Evolutionary conservation across 1,140 invertebrate species (phyloP).

Genomic region (Oryctes rhinoceros): DNA sequence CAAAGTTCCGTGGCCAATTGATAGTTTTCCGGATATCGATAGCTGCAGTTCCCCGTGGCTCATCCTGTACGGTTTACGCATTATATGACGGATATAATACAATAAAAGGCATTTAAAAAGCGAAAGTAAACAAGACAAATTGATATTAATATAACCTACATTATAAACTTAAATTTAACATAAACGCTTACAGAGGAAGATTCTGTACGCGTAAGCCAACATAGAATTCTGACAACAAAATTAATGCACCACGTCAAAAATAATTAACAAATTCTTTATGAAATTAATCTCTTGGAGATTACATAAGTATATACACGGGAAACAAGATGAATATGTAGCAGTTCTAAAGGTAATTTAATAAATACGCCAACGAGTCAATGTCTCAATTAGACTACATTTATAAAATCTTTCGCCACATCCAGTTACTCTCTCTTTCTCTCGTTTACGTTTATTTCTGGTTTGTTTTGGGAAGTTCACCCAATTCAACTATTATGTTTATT

Average conservation of each 20-base stretch:
- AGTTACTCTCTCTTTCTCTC: not conserved
- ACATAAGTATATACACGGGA: constrained; percentile 11
- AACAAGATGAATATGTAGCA: constrained; percentile 19
- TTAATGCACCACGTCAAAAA: constrained; percentile 20
- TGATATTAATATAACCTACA: constrained; percentile 23
- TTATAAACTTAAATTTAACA: constrained; percentile 27
- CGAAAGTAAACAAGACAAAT: not conserved
- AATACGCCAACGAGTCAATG: constrained; percentile 10
- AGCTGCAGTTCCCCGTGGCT: too few relatives aligned
- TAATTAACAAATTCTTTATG: constrained; percentile 33
- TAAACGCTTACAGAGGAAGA: not conserved
- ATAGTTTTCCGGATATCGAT: too few relatives aligned
- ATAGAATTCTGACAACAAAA: not conserved
- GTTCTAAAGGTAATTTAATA: constrained; percentile 11
- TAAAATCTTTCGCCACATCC: not conserved
- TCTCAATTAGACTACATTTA: constrained; percentile 12
- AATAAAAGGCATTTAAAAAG: not conserved
- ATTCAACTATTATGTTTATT: not conserved
- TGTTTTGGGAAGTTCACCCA: not conserved
- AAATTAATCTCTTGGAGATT: constrained; percentile 27
- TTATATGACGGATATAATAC: too few relatives aligned
- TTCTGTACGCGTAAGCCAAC: not conserved
- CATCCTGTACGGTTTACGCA: too few relatives aligned
- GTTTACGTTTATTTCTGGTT: not conserved
- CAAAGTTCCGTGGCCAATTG: too few relatives aligned